phyloP scores from a whole-genome alignment of 64 coral and sea anemone genomes.

The Dendronephthya gigantea region DNA sequence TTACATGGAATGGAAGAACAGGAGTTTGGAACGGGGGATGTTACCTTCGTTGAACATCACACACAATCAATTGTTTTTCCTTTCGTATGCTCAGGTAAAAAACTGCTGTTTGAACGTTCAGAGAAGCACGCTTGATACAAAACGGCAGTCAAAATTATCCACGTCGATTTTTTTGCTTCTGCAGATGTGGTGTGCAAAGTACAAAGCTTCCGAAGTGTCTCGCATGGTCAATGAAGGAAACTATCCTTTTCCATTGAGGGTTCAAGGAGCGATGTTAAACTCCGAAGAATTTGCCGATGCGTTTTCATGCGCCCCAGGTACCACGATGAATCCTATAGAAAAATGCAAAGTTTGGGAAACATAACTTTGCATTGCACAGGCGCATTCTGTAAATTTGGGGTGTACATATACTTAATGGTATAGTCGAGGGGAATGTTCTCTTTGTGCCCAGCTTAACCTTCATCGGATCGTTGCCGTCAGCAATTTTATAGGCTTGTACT shows the following conservation, averaged over 20 bases:
- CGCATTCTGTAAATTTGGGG: too few relatives aligned
- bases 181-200: neutral
- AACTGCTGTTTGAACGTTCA: too few relatives aligned
- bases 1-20: neutral
- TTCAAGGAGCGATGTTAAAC: neutral
- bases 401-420: too few relatives aligned
- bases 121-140: too few relatives aligned
- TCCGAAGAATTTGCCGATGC: neutral
- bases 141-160: too few relatives aligned
- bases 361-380: too few relatives aligned
- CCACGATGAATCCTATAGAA: neutral
- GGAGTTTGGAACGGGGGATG: neutral
- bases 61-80: neutral
- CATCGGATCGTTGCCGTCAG: too few relatives aligned
- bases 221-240: neutral
- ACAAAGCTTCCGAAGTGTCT: neutral
- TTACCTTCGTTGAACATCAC: neutral
- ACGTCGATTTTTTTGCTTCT: neutral
- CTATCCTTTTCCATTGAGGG: neutral
- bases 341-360: neutral
- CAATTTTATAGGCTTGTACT: too few relatives aligned
- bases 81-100: neutral
- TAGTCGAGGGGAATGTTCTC: too few relatives aligned
- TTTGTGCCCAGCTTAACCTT: too few relatives aligned
- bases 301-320: neutral